These are phyloP conservation scores for Muntiacus muntjak DNA, from an alignment of 2,113 vertebrate species.

Conservation along the genomic window DNA sequence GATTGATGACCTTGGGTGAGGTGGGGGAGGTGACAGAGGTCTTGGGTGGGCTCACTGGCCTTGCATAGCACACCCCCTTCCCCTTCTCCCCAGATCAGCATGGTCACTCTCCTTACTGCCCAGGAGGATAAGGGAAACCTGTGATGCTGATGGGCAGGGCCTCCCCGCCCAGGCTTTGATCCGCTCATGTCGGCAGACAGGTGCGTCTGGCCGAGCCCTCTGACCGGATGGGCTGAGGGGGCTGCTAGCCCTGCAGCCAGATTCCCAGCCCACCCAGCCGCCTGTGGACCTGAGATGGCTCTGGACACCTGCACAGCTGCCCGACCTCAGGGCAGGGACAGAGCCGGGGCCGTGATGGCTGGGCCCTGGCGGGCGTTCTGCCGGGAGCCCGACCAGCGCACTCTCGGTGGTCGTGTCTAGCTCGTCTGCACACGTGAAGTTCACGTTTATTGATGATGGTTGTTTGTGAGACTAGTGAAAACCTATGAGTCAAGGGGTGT, in stretches of 20 bases:
- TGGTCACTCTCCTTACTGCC: neutral
- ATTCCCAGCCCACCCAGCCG: neutral
- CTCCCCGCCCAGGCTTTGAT: slow-evolving; percentile 15
- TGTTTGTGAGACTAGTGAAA: neutral
- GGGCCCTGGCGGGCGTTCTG: neutral
- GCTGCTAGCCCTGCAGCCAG: neutral
- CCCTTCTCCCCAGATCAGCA: neutral
- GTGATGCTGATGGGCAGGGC: neutral
- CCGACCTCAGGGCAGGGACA: neutral
- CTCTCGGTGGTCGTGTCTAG: neutral
- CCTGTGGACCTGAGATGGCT: slow-evolving; percentile 14
- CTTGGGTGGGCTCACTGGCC: neutral
- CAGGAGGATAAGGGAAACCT: neutral
- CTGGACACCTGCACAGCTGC: slow-evolving; percentile 13
- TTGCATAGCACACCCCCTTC: neutral
- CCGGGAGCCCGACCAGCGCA: too few relatives aligned
- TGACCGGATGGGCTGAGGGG: slow-evolving; percentile 19
- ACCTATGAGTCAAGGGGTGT: neutral
- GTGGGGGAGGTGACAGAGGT: neutral
- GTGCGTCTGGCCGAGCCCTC: slow-evolving; percentile 12
- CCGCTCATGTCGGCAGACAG: neutral
- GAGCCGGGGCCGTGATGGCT: neutral
- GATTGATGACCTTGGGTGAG: neutral
- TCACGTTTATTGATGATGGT: neutral
- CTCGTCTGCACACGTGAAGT: neutral